Base-by-base conservation (phyloP, 2,797 vertebrate genomes). In the Calcarius lapponicus region DNA sequence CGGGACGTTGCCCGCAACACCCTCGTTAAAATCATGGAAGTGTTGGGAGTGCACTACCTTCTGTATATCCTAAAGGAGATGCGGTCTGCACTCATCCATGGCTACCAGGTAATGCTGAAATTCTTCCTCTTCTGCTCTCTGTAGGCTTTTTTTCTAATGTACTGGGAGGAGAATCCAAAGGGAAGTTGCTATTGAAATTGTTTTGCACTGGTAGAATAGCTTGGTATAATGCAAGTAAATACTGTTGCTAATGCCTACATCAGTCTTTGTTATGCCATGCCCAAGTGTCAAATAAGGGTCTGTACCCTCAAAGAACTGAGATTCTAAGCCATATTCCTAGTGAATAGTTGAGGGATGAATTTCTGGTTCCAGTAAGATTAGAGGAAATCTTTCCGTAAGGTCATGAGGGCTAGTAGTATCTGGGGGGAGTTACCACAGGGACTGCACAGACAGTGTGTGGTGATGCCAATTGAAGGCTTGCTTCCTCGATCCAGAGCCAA, bases 21-120 rank as follows among this genome's bases (percentile, higher is more conserved):
- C 6, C 97, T 99, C 71, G 97, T 98, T 90, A 99, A 99, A 98
- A 99, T 99, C 93, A 96, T 99, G 2, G 98, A 99, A 96, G 98
- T 98, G 7, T 95, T 99, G 84, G 99, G 99, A 53, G 97, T 96
- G 92, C 98, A 86, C 17, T 99, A 99, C 88, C 97, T 99, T 78
- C 98, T 98, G 22, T 99, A 99, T 78, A 90, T 99, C 81, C 98
- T 99, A 75, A 99, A 98, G 92, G 99, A 99, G 95, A 99, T 99
- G 98, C 98, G 98, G 79, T 97, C 98, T 1, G 94, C 98, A 2
- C 98, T 99, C 19, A 97, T 99, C 54, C 99, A 99, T 80, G 99
- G 99, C 17, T 99, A 99, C 95, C 99, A 99, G 99, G 99, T 99
- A 97, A 94, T 70, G 69, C 13, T 34, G 10, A 60, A 34, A 38